A percentile compares a stretch with the other conserved stretches of the same genome.
These are phyloP conservation scores for Pluvianellus socialis DNA, from an alignment of 2,113 vertebrate genomes.

Conservation along the genomic window DNA sequence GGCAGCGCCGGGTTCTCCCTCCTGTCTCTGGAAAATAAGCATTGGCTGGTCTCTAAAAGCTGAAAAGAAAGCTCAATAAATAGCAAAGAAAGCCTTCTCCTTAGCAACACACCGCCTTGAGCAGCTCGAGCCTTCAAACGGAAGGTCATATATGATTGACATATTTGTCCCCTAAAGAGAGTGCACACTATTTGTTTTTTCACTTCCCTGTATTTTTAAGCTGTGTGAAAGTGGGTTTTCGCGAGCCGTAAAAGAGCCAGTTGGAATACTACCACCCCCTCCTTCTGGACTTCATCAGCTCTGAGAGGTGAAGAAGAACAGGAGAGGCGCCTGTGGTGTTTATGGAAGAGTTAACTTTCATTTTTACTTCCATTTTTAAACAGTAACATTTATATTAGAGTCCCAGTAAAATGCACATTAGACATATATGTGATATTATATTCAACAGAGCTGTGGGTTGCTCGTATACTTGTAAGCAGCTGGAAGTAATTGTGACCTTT, in stretches of 20 bases:
- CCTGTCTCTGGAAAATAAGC: conserved; percentile 23
- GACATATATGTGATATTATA: background rate
- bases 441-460: background rate
- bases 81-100: conserved; percentile 54
- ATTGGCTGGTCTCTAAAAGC: background rate
- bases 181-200: conserved; percentile 51
- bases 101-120: conserved; percentile 63
- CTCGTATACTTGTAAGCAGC: background rate
- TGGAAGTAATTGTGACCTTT: background rate
- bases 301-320: background rate
- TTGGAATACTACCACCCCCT: background rate
- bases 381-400: background rate
- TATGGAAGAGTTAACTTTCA: background rate
- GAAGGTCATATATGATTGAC: conserved; percentile 65
- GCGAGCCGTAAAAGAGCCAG: background rate
- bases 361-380: background rate
- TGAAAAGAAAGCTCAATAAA: conserved; percentile 49
- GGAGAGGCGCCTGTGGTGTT: background rate
- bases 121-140: conserved; percentile 47
- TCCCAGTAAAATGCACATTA: background rate
- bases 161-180: conserved; percentile 59
- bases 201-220: conserved; percentile 40
- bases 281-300: background rate
- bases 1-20: conserved; percentile 27
- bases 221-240: conserved; percentile 35